Conservation (phyloP, 2,113 vertebrate genomes). For the Gymnobelideus leadbeateri region DNA sequence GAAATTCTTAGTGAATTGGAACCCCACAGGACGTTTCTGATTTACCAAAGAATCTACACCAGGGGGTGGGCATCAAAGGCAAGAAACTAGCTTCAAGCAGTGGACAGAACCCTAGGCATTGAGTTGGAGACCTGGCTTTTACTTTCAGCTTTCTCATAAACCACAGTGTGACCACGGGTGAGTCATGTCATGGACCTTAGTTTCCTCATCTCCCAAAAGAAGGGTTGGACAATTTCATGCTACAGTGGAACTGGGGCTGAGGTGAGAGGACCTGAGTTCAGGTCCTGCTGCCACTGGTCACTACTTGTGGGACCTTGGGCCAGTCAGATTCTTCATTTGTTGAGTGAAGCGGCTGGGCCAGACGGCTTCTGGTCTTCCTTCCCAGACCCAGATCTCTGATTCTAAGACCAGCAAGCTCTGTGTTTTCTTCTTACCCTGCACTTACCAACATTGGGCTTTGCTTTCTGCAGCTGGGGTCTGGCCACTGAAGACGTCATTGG, state of each 20-base stretch:
- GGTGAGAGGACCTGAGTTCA: not conserved
- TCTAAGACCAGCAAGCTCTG: not conserved
- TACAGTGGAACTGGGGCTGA: not conserved
- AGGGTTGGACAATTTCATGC: not conserved
- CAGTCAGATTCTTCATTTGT: not conserved
- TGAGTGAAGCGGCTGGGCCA: not conserved
- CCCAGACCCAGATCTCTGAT: too few species aligned
- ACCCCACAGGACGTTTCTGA: not conserved
- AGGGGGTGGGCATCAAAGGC: not conserved
- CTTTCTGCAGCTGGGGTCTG: not conserved
- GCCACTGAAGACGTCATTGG: not conserved
- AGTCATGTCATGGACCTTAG: not conserved
- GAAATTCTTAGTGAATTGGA: not conserved
- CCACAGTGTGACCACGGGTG: too few species aligned
- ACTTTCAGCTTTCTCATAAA: not conserved
- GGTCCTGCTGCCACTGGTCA: not conserved
- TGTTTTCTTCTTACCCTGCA: not conserved
- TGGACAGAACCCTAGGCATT: not conserved
- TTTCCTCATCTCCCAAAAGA: not conserved
- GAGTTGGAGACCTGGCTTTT: not conserved
- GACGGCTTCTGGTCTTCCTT: not conserved
- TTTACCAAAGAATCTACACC: not conserved
- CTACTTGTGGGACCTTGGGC: too few species aligned
- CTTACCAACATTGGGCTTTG: not conserved
- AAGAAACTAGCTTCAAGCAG: not conserved